A percentile compares a stretch with the other conserved stretches of the same genome.
phyloP scores from a whole-genome alignment of 2,113 vertebrate species.

The Coregonus clupeaformis region DNA sequence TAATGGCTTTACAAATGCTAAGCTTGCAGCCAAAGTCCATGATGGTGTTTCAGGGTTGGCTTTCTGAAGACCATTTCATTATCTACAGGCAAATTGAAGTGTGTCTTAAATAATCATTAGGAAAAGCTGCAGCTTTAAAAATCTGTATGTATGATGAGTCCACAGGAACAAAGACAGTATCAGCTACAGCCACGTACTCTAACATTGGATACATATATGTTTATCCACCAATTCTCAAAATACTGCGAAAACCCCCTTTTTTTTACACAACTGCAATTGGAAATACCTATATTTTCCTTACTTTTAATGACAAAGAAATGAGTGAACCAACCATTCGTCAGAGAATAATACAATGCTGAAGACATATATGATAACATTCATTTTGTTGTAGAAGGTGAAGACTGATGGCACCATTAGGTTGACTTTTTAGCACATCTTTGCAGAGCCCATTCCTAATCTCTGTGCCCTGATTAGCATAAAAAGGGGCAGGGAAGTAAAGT shows the following conservation, averaged over 20 bases:
- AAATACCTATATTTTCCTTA: slow-evolving; percentile 26
- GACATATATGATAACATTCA: slow-evolving; percentile 40
- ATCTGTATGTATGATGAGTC: slow-evolving; percentile 22
- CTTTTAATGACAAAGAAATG: slow-evolving; percentile 5
- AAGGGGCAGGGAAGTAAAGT: slow-evolving; percentile 25
- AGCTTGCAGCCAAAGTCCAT: not conserved
- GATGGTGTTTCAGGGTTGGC: slow-evolving; percentile 24
- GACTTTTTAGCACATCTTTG: slow-evolving; percentile 48
- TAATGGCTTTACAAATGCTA: slow-evolving; percentile 11
- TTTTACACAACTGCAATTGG: slow-evolving; percentile 11
- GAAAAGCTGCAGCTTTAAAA: slow-evolving; percentile 11
- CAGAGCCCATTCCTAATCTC: slow-evolving; percentile 22
- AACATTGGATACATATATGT: too few species aligned
- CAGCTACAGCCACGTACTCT: not conserved
- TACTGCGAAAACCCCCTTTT: too few species aligned
- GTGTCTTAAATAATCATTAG: not conserved
- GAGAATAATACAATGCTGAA: slow-evolving; percentile 34
- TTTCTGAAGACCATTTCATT: slow-evolving; percentile 4
- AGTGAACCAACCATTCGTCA: slow-evolving; percentile 27
- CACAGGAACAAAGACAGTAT: not conserved
- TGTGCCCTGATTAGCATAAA: slow-evolving; percentile 38
- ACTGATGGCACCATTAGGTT: slow-evolving; percentile 62
- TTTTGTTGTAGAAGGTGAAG: slow-evolving; percentile 42
- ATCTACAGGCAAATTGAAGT: not conserved
- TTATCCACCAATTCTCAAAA: too few species aligned